Percentiles rank a stretch among this genome's conserved stretches.
phyloP scores from a whole-genome alignment of 2,888 invertebrate species.

The Venusia cambrica region DNA sequence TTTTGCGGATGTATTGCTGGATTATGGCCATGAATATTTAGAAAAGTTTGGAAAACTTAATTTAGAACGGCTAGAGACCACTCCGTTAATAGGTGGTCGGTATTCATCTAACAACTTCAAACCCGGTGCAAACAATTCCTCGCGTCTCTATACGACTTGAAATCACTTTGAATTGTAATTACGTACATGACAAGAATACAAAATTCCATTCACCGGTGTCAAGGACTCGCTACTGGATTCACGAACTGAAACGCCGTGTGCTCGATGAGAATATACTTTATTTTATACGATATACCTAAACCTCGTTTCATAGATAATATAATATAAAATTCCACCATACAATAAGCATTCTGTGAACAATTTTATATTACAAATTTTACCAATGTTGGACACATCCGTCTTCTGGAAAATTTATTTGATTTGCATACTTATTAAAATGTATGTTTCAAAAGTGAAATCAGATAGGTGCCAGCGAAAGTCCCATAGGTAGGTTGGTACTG shows the following conservation, averaged over 20 bases:
- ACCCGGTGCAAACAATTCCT: constrained; percentile 37
- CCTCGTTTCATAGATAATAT: no score
- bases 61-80: constrained; percentile 22
- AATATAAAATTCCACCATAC: no score
- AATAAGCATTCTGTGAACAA: no score
- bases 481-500: no score
- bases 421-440: no score
- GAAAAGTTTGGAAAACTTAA: constrained; percentile 14
- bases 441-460: constrained; percentile 71
- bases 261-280: not conserved
- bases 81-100: constrained; percentile 33
- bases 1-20: no score
- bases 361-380: no score
- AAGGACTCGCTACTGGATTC: constrained; percentile 37
- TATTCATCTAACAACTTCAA: constrained; percentile 38
- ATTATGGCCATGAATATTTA: no score
- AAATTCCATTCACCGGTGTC: constrained; percentile 43
- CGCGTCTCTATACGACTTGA: constrained; percentile 42
- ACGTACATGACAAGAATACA: constrained; percentile 49
- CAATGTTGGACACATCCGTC: no score
- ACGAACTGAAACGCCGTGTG: constrained; percentile 6
- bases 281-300: not conserved
- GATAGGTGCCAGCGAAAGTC: constrained; percentile 70
- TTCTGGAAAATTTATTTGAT: no score
- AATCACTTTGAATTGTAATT: constrained; percentile 54